Percentiles rank a stretch among this genome's conserved stretches.
Conservation (phyloP, 2,797 vertebrate species). For the Oreochromis grahami region DNA sequence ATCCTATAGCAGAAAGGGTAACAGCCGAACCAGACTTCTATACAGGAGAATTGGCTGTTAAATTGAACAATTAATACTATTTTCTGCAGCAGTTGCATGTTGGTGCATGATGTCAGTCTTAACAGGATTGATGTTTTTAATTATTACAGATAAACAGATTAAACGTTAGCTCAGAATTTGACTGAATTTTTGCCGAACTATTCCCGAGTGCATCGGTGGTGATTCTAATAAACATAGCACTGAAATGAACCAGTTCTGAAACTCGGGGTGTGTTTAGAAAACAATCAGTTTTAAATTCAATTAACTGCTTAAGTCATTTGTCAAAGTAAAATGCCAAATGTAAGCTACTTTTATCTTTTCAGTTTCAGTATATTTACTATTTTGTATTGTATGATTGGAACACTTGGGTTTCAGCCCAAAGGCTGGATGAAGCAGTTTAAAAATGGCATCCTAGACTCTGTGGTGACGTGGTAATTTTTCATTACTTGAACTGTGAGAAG, state of each 20-base stretch:
- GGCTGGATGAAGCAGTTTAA: neutral
- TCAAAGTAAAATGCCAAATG: neutral
- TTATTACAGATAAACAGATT: neutral
- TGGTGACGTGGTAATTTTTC: neutral
- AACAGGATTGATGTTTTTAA: neutral
- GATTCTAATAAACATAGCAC: neutral
- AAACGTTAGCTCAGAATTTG: neutral
- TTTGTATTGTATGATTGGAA: neutral
- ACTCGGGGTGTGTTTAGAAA: neutral
- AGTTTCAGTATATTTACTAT: neutral
- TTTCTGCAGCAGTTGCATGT: neutral
- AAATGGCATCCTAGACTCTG: neutral
- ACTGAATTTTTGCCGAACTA: neutral
- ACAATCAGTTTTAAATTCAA: neutral
- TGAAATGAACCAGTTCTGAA: neutral
- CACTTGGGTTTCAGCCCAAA: neutral
- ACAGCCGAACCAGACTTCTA: slow-evolving; percentile 18
- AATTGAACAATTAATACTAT: slow-evolving; percentile 12
- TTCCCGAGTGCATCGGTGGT: neutral
- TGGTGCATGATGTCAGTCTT: neutral
- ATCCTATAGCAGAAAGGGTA: slow-evolving; percentile 22
- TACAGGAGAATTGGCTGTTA: slow-evolving; percentile 16
- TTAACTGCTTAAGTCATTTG: neutral
- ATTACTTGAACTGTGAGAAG: neutral
- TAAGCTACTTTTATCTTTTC: neutral